Conservation (phyloP, 2,888 invertebrate species). For the Elmis aenea region DNA sequence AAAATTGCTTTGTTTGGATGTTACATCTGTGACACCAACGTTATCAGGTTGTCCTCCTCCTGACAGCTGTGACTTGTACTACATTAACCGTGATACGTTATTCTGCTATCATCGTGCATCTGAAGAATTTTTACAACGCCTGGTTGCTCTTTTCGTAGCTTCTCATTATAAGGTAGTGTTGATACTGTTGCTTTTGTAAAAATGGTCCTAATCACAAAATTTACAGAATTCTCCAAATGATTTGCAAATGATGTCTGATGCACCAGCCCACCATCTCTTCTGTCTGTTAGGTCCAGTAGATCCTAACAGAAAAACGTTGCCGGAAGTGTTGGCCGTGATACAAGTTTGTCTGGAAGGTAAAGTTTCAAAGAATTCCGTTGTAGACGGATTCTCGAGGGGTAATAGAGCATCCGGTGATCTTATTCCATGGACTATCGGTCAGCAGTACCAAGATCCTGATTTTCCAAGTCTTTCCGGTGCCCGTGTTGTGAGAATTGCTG, state of each 20-base stretch:
- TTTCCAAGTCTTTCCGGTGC: slow-evolving; percentile 89
- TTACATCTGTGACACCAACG: slow-evolving; percentile 61
- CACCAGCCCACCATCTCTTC: slow-evolving; percentile 96
- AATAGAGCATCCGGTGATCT: slow-evolving; percentile 92
- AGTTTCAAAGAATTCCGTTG: slow-evolving; percentile 66
- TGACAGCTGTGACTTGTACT: slow-evolving; percentile 80
- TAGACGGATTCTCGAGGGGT: slow-evolving; percentile 77
- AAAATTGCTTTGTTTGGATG: slow-evolving; percentile 85
- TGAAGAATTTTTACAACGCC: slow-evolving; percentile 83
- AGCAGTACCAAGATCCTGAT: slow-evolving; percentile 91
- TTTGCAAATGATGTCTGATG: slow-evolving; percentile 96
- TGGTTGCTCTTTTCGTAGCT: slow-evolving; percentile 92
- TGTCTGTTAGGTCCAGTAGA: slow-evolving; percentile 86
- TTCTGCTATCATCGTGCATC: slow-evolving; percentile 96
- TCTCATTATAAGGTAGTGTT: slow-evolving; percentile 88
- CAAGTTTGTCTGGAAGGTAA: slow-evolving; percentile 78
- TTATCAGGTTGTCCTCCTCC: slow-evolving; percentile 85
- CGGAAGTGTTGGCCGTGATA: slow-evolving; percentile 90
- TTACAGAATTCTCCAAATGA: slow-evolving; percentile 94
- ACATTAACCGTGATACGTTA: slow-evolving; percentile 85
- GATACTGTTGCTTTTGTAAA: not conserved
- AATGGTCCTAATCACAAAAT: slow-evolving; percentile 2
- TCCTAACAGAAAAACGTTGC: slow-evolving; percentile 65
- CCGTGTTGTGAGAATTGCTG: slow-evolving; percentile 92
- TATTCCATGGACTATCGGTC: slow-evolving; percentile 97